Evolutionary conservation across 2,888 invertebrate species (phyloP).

Genomic region (Molanna angustata): DNA sequence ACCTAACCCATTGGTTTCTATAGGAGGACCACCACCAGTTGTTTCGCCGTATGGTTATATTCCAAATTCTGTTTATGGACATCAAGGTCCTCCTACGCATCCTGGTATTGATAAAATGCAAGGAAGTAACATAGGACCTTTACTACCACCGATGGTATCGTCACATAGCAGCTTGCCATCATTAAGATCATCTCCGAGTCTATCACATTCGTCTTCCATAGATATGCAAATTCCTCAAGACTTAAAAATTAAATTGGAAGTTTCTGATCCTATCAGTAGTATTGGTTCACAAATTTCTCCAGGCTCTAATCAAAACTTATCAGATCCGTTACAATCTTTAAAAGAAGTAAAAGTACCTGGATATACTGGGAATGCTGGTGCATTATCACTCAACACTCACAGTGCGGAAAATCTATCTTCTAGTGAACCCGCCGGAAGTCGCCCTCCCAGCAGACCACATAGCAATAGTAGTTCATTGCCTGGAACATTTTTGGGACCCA

Average conservation of each 20-base stretch:
- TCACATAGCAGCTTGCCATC: slow-evolving; percentile 40
- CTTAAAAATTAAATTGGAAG: slow-evolving; percentile 55
- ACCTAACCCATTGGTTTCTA: slow-evolving; percentile 59
- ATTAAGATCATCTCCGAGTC: slow-evolving; percentile 35
- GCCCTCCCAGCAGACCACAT: slow-evolving; percentile 51
- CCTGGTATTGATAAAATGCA: slow-evolving; percentile 45
- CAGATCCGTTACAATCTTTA: slow-evolving; percentile 73
- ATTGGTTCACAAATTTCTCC: slow-evolving; percentile 37
- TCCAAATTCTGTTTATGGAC: slow-evolving; percentile 48
- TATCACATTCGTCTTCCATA: slow-evolving; percentile 18
- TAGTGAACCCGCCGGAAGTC: slow-evolving; percentile 50
- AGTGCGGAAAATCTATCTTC: slow-evolving; percentile 42
- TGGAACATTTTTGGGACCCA: slow-evolving; percentile 61
- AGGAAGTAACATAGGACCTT: slow-evolving; percentile 42
- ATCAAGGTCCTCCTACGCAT: slow-evolving; percentile 38
- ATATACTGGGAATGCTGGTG: slow-evolving; percentile 57
- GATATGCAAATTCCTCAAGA: slow-evolving; percentile 53
- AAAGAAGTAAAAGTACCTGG: slow-evolving; percentile 80
- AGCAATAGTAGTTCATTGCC: slow-evolving; percentile 51
- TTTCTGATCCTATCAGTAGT: slow-evolving; percentile 45
- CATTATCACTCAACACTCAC: slow-evolving; percentile 45
- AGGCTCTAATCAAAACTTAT: slow-evolving; percentile 52
- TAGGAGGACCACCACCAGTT: slow-evolving; percentile 54
- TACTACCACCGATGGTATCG: slow-evolving; percentile 47
- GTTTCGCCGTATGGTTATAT: slow-evolving; percentile 63